Evolutionary conservation across 1,140 invertebrate genomes (phyloP).

Genomic region (Cepaea nemoralis): DNA sequence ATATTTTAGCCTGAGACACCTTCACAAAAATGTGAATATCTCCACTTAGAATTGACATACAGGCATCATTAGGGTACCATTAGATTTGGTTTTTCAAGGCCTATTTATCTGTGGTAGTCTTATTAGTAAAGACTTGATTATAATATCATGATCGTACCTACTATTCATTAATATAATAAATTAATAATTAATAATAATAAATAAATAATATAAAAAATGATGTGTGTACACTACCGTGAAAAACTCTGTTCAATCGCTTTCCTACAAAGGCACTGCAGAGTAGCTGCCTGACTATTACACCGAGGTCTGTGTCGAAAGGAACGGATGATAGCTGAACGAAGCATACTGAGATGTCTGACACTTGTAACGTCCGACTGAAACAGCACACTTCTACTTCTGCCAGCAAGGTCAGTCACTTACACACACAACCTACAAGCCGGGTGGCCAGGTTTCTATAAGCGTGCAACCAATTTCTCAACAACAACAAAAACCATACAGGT

Average conservation of each 20-base stretch:
- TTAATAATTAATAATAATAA: too few relatives aligned
- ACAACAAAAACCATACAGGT: too few relatives aligned
- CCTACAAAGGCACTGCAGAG: slow-evolving; percentile 13
- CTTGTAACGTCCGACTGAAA: background rate
- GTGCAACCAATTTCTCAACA: background rate
- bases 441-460: background rate
- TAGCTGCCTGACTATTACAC: background rate
- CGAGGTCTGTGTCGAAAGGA: slow-evolving; percentile 18
- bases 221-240: background rate
- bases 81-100: too few relatives aligned
- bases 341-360: background rate
- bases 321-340: slow-evolving; percentile 24
- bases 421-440: background rate
- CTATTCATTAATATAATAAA: too few relatives aligned
- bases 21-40: too few relatives aligned
- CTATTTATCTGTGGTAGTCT: too few relatives aligned
- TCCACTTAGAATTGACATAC: too few relatives aligned
- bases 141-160: too few relatives aligned
- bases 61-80: too few relatives aligned
- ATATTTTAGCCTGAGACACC: too few relatives aligned
- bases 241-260: background rate
- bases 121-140: too few relatives aligned
- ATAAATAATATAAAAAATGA: too few relatives aligned
- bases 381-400: background rate
- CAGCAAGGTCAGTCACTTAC: background rate